Percentiles rank a stretch among this genome's conserved stretches.
phyloP scores from a whole-genome alignment of 2,113 vertebrate species.

The Taurulus bubalis region DNA sequence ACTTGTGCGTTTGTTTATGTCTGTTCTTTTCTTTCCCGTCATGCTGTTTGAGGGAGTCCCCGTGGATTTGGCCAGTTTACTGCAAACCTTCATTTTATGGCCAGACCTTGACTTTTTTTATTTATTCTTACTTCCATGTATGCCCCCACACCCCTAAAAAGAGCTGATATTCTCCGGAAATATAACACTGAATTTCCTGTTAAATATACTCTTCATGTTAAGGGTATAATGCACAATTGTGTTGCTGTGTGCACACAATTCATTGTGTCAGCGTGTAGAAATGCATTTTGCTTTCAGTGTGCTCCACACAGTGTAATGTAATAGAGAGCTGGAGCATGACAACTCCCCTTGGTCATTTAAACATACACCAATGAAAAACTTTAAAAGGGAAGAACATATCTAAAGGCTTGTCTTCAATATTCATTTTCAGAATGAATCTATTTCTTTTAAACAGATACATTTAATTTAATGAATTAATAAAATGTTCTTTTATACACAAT shows the following conservation, averaged over 20 bases:
- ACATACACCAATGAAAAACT: not conserved
- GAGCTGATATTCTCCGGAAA: not conserved
- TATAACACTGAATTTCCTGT: constrained; percentile 48
- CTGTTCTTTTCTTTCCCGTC: constrained; percentile 88
- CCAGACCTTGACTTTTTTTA: constrained; percentile 50
- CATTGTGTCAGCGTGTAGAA: not conserved
- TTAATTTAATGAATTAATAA: constrained; percentile 42
- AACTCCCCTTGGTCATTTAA: not conserved
- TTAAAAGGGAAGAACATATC: not conserved
- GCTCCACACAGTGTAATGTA: not conserved
- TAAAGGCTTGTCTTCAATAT: constrained; percentile 31
- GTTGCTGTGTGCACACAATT: not conserved
- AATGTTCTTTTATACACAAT: not conserved
- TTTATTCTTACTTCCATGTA: constrained; percentile 59
- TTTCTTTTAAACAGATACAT: constrained; percentile 63
- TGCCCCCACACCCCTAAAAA: not conserved
- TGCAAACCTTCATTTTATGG: constrained; percentile 85
- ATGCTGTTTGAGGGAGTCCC: constrained; percentile 91
- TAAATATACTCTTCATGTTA: constrained; percentile 25
- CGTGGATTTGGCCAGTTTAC: constrained; percentile 87
- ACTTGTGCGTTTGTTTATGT: constrained; percentile 91
- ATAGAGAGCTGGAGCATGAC: not conserved
- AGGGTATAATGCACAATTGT: constrained; percentile 16
- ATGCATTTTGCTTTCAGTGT: not conserved
- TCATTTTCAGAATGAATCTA: constrained; percentile 49